Percentiles rank a stretch among this genome's conserved stretches.
Conservation (phyloP, 2,888 invertebrate genomes). For the Oligia strigilis region DNA sequence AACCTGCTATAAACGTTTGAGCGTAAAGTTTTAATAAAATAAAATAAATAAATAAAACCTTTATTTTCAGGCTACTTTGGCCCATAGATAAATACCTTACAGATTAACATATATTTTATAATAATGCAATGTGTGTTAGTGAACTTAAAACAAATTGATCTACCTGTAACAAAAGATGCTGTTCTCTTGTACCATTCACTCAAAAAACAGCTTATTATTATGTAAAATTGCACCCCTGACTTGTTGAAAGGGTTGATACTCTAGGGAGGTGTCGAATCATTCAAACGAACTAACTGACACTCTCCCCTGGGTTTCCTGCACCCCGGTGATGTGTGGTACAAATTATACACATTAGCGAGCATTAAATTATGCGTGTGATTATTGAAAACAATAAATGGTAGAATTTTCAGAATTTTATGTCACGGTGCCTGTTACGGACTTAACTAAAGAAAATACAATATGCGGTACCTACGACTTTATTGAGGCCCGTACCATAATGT, state of each 20-base stretch:
- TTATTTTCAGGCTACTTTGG: too few relatives aligned
- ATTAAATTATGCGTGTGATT: neutral
- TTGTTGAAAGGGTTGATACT: slow-evolving; percentile 84
- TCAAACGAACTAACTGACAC: slow-evolving; percentile 87
- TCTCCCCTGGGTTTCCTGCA: slow-evolving; percentile 84
- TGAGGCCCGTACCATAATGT: neutral
- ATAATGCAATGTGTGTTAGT: too few relatives aligned
- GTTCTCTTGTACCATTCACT: slow-evolving; percentile 25
- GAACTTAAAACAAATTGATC: too few relatives aligned
- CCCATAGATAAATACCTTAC: too few relatives aligned
- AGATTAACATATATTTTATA: too few relatives aligned
- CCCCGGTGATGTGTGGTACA: slow-evolving; percentile 71
- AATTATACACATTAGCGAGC: slow-evolving; percentile 57
- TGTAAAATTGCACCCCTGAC: slow-evolving; percentile 77
- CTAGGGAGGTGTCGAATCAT: slow-evolving; percentile 88
- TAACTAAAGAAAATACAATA: neutral
- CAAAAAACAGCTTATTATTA: slow-evolving; percentile 70
- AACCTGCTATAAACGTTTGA: neutral
- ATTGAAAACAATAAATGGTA: neutral
- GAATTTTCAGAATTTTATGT: neutral
- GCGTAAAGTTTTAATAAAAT: too few relatives aligned
- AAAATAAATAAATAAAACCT: too few relatives aligned
- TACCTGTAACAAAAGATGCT: neutral
- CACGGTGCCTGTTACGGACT: neutral
- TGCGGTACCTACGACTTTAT: neutral